These are phyloP conservation scores for Sebastes itinus DNA, from an alignment of 2,797 vertebrate species.

Conservation along the genomic window DNA sequence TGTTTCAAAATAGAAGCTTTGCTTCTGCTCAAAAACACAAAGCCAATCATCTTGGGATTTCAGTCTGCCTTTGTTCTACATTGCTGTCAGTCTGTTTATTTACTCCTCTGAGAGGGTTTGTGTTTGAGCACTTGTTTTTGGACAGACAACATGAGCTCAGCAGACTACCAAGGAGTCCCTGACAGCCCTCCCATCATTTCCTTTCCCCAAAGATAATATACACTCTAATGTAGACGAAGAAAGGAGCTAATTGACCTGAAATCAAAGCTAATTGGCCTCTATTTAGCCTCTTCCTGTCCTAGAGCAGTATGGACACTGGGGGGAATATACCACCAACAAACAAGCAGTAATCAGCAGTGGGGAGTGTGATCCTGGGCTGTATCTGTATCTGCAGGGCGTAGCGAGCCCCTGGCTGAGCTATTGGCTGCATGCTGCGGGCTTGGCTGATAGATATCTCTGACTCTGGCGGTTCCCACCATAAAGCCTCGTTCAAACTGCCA, in stretches of 20 bases:
- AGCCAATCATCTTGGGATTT: not conserved
- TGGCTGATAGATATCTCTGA: slow-evolving; percentile 68
- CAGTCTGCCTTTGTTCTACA: slow-evolving; percentile 34
- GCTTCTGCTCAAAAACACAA: slow-evolving; percentile 2
- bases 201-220: slow-evolving; percentile 72
- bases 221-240: slow-evolving; percentile 64
- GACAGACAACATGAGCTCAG: slow-evolving; percentile 45
- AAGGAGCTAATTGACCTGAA: slow-evolving; percentile 79
- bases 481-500: slow-evolving; percentile 38
- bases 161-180: slow-evolving; percentile 39
- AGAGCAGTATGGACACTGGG: slow-evolving; percentile 50
- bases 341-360: slow-evolving; percentile 34
- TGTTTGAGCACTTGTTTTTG: slow-evolving; percentile 41
- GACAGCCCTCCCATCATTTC: slow-evolving; percentile 45
- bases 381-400: slow-evolving; percentile 52
- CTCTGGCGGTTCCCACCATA: slow-evolving; percentile 65
- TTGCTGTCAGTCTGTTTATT: slow-evolving; percentile 38
- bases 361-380: slow-evolving; percentile 45
- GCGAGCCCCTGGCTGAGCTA: slow-evolving; percentile 41
- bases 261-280: slow-evolving; percentile 79
- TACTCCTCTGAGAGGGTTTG: slow-evolving; percentile 23
- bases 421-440: slow-evolving; percentile 34
- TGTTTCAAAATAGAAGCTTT: slow-evolving; percentile 17
- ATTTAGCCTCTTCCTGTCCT: slow-evolving; percentile 78
- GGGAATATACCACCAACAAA: slow-evolving; percentile 58